These are phyloP conservation scores for Dysidea cf. avara DNA, from an alignment of 37 sponge, comb jelly and placozoan genomes.

Conservation along the genomic window DNA sequence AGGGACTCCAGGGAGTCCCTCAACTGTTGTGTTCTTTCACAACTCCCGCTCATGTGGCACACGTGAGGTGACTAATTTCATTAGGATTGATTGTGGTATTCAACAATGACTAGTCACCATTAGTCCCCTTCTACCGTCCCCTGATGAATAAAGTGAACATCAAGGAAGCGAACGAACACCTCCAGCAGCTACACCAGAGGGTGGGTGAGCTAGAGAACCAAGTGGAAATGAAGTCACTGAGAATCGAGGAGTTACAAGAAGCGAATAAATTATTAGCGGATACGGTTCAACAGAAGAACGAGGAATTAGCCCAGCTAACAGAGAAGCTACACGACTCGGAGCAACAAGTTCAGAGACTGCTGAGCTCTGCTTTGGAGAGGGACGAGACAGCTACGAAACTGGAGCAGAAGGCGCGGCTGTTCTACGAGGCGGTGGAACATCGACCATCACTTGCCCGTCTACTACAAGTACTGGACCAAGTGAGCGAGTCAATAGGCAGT, in stretches of 20 bases:
- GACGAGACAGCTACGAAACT: slow-evolving; percentile 34
- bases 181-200: slow-evolving; percentile 63
- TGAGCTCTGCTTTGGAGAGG: slow-evolving; percentile 43
- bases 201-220: slow-evolving; percentile 75
- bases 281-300: slow-evolving; percentile 10
- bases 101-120: too few species aligned
- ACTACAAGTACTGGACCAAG: slow-evolving; percentile 37
- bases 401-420: slow-evolving; percentile 55
- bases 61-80: too few species aligned
- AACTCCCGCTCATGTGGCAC: too few species aligned
- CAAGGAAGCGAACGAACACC: slow-evolving; percentile 77
- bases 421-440: slow-evolving; percentile 65
- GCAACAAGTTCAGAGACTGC: slow-evolving; percentile 25
- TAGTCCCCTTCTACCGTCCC: too few species aligned
- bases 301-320: slow-evolving; percentile 17
- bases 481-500: not conserved
- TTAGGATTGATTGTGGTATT: too few species aligned
- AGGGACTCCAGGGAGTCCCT: too few species aligned
- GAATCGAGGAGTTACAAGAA: slow-evolving; percentile 54
- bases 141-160: slow-evolving; percentile 54
- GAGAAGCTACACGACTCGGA: slow-evolving; percentile 31
- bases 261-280: slow-evolving; percentile 37
- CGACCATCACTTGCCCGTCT: slow-evolving; percentile 12
- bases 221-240: slow-evolving; percentile 58
- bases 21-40: too few species aligned